Evolutionary conservation across 2,113 vertebrate species (phyloP), one percentile per base, ranked within the genome.

Genomic region (Hyperopisus bebe): DNA sequence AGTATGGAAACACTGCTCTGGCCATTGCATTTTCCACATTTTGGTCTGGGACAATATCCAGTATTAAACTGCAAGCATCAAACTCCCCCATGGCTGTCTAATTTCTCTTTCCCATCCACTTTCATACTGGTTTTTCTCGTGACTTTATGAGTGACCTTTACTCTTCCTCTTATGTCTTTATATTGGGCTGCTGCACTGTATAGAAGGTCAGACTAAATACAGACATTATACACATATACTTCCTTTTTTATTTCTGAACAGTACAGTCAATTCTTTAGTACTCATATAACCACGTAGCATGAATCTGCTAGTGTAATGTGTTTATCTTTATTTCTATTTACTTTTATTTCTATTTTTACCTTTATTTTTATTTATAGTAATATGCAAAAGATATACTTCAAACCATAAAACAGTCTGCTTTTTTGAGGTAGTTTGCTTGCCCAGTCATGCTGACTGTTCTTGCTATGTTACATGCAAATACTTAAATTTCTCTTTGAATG

Each of bases 111-210:
- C 42, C 17, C 44, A 8, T 24, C 6, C 21, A 24, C 8, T 7
- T 5, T 83, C 39, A 46, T 47, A 88, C 24, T 84, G 92, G 93
- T 93, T 92, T 91, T 91, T 89, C n/a, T 27, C 0, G 0, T 62
- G 7, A 62, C 24, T 62, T 58, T 10, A 62, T n/a, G 55, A 58
- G 42, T 94, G 94, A 95, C 94, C 92, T 94, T 94, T 94, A 55
- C 77, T 21, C 88, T 85, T 62, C 87, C 89, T 90, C 47, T 48
- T 10, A 48, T 48, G 48, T 48, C 48, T 87, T 82, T 17, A 51
- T 84, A 77, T 55, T 88, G 24, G 88, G 88, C 86, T 48, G 82
- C 84, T 88, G 47, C 86, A 82, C 35, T 51, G 17, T 90, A 62
- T 17, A 35, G 83, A 88, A 90, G 86, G 86, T 88, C 86, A 90